Evolutionary conservation across 2,797 vertebrate species (phyloP).

Genomic region (Craterocephalus amniculus): DNA sequence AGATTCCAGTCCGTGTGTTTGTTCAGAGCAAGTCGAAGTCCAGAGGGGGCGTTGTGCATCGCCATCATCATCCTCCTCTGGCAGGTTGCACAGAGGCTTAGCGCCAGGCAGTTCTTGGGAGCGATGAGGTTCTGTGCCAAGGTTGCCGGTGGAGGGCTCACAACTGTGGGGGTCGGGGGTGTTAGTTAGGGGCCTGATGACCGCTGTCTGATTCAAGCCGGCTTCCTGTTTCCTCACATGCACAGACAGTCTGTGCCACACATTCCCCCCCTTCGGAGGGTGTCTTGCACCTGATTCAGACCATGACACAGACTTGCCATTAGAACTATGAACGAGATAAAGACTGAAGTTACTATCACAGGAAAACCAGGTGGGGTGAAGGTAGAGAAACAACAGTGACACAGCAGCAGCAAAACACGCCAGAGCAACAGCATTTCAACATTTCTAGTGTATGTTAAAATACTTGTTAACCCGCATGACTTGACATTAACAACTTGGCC

Average conservation of each 20-base stretch:
- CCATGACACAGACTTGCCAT: conserved; percentile 99
- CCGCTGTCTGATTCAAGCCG: conserved; percentile 98
- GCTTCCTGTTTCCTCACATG: conserved; percentile 98
- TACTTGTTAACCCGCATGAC: conserved; percentile 46
- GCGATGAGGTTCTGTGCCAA: conserved; percentile 87
- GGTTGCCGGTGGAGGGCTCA: conserved; percentile 81
- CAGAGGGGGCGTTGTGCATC: conserved; percentile 67
- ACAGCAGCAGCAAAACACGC: conserved; percentile 65
- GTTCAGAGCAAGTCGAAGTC: conserved; percentile 80
- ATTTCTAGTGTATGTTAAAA: conserved; percentile 75
- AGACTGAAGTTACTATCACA: conserved; percentile 88
- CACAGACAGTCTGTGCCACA: conserved; percentile 99
- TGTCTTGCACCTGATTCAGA: conserved; percentile 99
- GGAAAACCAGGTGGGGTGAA: conserved; percentile 66
- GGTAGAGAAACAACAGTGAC: conserved; percentile 62
- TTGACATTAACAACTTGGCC: conserved; percentile 51
- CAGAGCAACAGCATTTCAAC: conserved; percentile 76
- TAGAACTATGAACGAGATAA: conserved; percentile 99
- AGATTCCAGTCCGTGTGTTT: conserved; percentile 74
- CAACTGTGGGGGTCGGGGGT: conserved; percentile 85
- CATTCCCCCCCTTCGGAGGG: conserved; percentile 94
- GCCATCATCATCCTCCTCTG: conserved; percentile 85
- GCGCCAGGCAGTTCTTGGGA: conserved; percentile 88
- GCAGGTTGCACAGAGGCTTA: conserved; percentile 91
- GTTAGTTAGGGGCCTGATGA: conserved; percentile 99